phyloP scores from a whole-genome alignment of 2,888 invertebrate species.

The Xylota sylvarum region DNA sequence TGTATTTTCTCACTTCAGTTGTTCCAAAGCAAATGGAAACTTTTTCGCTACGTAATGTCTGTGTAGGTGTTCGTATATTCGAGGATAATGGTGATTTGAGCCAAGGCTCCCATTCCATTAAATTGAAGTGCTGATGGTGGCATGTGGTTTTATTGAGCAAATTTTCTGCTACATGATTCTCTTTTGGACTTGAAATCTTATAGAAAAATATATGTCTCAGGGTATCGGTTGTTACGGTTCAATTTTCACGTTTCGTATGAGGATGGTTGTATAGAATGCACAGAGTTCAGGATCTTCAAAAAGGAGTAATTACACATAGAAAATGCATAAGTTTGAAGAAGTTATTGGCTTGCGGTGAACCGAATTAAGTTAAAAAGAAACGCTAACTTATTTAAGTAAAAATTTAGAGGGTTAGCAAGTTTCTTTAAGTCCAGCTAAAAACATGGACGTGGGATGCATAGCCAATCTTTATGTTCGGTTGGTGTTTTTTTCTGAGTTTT shows the following conservation, averaged over 20 bases:
- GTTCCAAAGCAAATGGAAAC: conserved; percentile 54
- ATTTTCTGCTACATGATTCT: conserved; percentile 34
- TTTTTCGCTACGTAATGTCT: conserved; percentile 34
- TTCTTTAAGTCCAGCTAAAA: too few relatives aligned
- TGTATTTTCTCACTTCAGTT: conserved; percentile 28
- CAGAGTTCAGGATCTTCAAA: not conserved
- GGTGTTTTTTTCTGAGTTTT: too few relatives aligned
- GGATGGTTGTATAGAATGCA: not conserved
- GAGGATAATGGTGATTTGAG: conserved; percentile 31
- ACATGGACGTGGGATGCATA: too few relatives aligned
- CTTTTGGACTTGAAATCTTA: not conserved
- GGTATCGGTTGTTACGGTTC: not conserved
- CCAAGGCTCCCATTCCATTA: conserved; percentile 43
- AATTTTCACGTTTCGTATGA: not conserved
- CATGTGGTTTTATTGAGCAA: conserved; percentile 52
- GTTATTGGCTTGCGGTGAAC: not conserved
- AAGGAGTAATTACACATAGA: not conserved
- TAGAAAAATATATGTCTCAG: not conserved
- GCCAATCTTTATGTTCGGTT: too few relatives aligned
- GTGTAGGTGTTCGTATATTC: conserved; percentile 25
- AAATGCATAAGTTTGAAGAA: not conserved
- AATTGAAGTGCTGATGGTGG: conserved; percentile 51
- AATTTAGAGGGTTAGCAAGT: too few relatives aligned
- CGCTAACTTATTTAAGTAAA: not conserved
- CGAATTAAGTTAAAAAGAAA: not conserved